Base-by-base conservation (phyloP, 2,888 invertebrate genomes). In the Maniola hyperantus region DNA sequence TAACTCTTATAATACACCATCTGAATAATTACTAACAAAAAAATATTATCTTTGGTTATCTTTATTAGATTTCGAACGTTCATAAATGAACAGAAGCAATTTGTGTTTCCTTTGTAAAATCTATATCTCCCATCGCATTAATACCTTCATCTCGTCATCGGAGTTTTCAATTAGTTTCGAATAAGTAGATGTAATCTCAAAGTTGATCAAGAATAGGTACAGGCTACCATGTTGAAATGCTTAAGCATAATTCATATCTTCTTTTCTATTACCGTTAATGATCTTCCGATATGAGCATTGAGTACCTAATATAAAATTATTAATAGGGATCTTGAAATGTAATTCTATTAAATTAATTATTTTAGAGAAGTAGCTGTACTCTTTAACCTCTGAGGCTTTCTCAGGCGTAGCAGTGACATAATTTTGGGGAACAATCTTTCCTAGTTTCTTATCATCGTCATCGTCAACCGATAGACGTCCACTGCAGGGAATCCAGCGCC, bases 81-180 rank as follows among this genome's bases (percentile, higher is more conserved):
- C 59, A 65, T 68, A 61, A 68, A 68, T 64, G 48, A 60, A 55
- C 39, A 54, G 48, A 65, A 61, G 51, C 64, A 60, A 61, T 68
- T 57, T 68, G 57, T 68, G 61, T 68, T 68, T 65, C 67, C 67
- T 65, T 68, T 61, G 64, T 68, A 34, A 65, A 51, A 64, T 61
- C 54, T 57, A 57, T 33, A 60, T 65, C 60, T 66, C 50, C 61
- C 66, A 66, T 61, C 66, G 46, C 55, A 61, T 66, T 64, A 60
- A 67, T 61, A 66, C 58, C 50, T 69, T 61, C 57, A 66, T 66
- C 64, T 64, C 58, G 44, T 62, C 60, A 64, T 65, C 44, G 42
- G 36, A 60, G 60, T 66, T 64, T 66, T 66, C 59, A 66, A 64
- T 69, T 60, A 69, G 60, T 64, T 66, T 69, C 42, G 46, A 59